Evolutionary conservation across 92 coral and sea anemone species (phyloP).

Genomic region (Epizoanthus stellaris): DNA sequence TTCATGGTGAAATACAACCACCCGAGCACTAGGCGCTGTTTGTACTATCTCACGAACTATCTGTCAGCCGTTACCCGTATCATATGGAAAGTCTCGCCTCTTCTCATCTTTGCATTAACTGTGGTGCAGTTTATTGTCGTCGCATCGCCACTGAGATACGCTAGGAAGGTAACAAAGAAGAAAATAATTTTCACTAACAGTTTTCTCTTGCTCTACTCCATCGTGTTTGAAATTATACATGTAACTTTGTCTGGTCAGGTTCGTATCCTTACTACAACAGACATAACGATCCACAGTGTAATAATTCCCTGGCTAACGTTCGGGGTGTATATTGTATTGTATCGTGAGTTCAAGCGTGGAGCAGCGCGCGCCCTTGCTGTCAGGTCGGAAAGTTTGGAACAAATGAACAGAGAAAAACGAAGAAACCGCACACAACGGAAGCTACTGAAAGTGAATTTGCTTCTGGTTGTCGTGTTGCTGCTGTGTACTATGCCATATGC

Average conservation of each 20-base stretch:
- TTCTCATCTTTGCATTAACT: too few relatives aligned
- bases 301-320: too few relatives aligned
- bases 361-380: neutral
- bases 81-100: neutral
- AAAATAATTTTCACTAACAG: neutral
- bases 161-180: neutral
- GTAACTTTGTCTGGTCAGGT: neutral
- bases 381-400: neutral
- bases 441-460: neutral
- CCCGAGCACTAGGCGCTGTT: neutral
- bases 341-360: too few relatives aligned
- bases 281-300: neutral
- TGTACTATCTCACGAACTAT: neutral
- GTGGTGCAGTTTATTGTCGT: too few relatives aligned
- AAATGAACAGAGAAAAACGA: neutral
- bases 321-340: too few relatives aligned
- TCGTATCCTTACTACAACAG: neutral
- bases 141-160: neutral
- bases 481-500: neutral
- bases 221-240: neutral
- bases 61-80: neutral
- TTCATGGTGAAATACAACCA: neutral
- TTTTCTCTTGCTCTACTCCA: slow-evolving; percentile 2
- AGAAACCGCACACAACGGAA: neutral
- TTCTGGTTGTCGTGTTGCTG: neutral